phyloP scores from a whole-genome alignment of 2,113 vertebrate species.

The Diglossa brunneiventris region DNA sequence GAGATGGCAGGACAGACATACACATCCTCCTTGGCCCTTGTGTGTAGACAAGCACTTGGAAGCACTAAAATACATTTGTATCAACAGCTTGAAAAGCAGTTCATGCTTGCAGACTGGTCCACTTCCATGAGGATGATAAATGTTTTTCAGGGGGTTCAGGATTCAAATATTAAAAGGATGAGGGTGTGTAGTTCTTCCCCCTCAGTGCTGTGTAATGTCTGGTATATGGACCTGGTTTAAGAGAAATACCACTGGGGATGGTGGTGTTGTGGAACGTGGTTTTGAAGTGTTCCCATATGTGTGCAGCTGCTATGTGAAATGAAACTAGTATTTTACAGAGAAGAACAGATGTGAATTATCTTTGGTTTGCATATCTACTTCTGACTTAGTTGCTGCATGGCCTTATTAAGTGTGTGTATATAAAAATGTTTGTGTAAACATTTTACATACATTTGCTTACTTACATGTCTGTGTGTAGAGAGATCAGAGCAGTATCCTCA shows the following conservation, averaged over 20 bases:
- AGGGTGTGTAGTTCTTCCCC: not conserved
- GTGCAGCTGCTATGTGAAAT: not conserved
- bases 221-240: not conserved
- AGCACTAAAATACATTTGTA: not conserved
- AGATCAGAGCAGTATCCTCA: not conserved
- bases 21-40: not conserved
- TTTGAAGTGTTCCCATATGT: not conserved
- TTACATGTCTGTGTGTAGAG: not conserved
- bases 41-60: not conserved
- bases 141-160: not conserved
- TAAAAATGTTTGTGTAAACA: not conserved
- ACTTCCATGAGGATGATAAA: not conserved
- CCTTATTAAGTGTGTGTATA: not conserved
- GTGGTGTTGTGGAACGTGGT: not conserved
- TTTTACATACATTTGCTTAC: not conserved
- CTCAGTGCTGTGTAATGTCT: not conserved
- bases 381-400: not conserved
- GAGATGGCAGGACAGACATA: not conserved
- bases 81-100: not conserved
- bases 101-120: not conserved
- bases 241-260: not conserved
- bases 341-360: not conserved
- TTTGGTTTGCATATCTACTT: not conserved
- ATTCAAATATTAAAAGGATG: not conserved
- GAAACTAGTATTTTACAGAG: not conserved